Base-by-base conservation (phyloP, 2,113 vertebrate genomes). In the Poeciliopsis prolifica region DNA sequence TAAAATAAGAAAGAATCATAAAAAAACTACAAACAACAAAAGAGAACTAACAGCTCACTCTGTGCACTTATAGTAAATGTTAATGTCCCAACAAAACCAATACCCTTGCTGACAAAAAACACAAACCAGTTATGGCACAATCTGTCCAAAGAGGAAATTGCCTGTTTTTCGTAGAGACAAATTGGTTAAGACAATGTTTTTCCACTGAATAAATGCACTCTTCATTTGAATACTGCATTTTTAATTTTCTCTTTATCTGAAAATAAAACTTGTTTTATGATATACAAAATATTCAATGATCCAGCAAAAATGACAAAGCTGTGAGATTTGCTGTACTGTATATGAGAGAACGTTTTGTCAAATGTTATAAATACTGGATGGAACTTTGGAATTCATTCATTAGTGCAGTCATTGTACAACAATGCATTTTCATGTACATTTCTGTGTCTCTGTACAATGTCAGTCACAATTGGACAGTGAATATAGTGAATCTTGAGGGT, bases 401-500 rank as follows among this genome's bases (percentile, higher is more conserved):
- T 6, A 7, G 30, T 60, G 29, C 24, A 31, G 9, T 4, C 28
- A 12, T 26, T 28, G 33, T 44, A 35, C n/a, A 31, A 29, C 15
- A 22, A 35, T n/a, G 4, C 2, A 40, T 40, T 6, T 28, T 62
- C 44, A 12, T 33, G 44, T 22, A 22, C 14, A 15, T 1, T 17
- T 22, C 51, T 62, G 51, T 26, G 61, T 28, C 28, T 29, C n/a
- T 70, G 11, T 28, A 69, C 10, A 19, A 10, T 63, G 64, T 31
- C 33, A 72, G 74, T 68, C 54, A 37, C 37, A 65, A 42, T 37
- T 51, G 31, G 22, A 40, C 66, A 78, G 62, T 70, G 35, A 9
- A 0, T 37, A 72, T 22, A 19, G 67, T 15, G 42, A 68, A 35
- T 63, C 15, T 66, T 70, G 61, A 65, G 26, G 9, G 31, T 40